Percentiles rank a stretch among this genome's conserved stretches.
phyloP scores from a whole-genome alignment of 2,113 vertebrate genomes.

The Phyllostomus discolor region DNA sequence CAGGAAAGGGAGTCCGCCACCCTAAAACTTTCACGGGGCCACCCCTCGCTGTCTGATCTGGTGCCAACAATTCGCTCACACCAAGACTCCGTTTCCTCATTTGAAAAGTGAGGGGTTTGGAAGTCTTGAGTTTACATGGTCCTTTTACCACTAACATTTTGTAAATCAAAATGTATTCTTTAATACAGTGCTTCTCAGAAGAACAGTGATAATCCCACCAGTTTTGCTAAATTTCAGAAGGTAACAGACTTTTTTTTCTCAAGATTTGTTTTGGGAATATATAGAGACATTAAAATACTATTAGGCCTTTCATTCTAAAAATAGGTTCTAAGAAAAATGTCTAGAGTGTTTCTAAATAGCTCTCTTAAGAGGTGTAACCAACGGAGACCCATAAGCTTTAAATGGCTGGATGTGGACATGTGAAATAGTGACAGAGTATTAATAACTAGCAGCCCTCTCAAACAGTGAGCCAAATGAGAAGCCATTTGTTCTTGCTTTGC shows the following conservation, averaged over 20 bases:
- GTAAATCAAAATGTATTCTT: constrained; percentile 15
- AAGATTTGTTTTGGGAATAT: constrained; percentile 39
- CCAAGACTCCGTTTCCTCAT: neutral
- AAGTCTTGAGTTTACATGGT: neutral
- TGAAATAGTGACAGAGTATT: constrained; percentile 28
- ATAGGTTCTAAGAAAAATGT: constrained; percentile 47
- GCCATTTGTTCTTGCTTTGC: constrained; percentile 42
- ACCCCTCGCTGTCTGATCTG: neutral
- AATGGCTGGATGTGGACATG: neutral
- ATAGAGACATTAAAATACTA: constrained; percentile 53
- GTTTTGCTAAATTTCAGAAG: constrained; percentile 47
- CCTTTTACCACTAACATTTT: neutral
- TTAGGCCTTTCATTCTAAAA: constrained; percentile 58
- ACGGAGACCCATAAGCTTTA: neutral
- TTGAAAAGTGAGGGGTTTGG: neutral
- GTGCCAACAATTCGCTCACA: neutral
- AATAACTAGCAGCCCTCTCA: constrained; percentile 37
- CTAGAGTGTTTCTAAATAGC: constrained; percentile 43
- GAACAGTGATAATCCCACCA: neutral
- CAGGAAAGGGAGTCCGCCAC: neutral
- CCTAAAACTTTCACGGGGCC: neutral
- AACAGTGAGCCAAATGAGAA: neutral
- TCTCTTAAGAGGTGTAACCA: constrained; percentile 56
- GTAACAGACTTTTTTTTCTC: neutral
- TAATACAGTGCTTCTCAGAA: constrained; percentile 14